Percentiles rank a stretch among this genome's conserved stretches.
phyloP scores from a whole-genome alignment of 2,113 vertebrate species.

The Cisticola juncidis region DNA sequence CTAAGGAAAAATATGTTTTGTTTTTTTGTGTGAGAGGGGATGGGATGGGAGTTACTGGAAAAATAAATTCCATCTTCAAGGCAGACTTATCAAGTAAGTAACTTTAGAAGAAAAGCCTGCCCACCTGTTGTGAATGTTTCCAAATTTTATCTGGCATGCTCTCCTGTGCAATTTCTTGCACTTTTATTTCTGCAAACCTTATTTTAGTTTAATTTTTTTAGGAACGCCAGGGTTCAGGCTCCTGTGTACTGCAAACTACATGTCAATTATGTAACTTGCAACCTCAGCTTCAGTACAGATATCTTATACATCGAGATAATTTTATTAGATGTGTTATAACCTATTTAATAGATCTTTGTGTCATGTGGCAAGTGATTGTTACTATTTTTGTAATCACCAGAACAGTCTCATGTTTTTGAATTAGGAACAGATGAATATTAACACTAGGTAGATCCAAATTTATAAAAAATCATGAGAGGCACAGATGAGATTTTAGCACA shows the following conservation, averaged over 20 bases:
- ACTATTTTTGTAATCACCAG: background rate
- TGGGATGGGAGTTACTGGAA: constrained; percentile 53
- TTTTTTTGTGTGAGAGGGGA: background rate
- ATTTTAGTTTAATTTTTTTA: background rate
- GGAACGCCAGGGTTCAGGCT: background rate
- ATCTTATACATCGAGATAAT: background rate
- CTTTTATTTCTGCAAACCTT: background rate
- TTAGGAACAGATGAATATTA: background rate
- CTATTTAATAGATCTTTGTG: background rate
- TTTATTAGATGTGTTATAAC: background rate
- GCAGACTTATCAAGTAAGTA: constrained; percentile 12
- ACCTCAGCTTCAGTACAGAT: background rate
- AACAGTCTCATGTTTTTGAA: background rate
- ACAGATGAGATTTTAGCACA: background rate
- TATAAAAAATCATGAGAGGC: background rate
- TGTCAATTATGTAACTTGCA: background rate
- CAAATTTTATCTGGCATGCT: constrained; percentile 21
- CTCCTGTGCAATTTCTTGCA: background rate
- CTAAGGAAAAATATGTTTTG: constrained; percentile 19
- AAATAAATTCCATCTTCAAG: constrained; percentile 55
- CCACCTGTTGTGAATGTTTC: constrained; percentile 20
- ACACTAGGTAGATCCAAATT: background rate
- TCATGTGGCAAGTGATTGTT: background rate
- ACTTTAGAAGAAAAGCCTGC: background rate
- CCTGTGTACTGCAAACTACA: background rate